phyloP scores from a whole-genome alignment of 2,797 vertebrate species.

The Hippopotamyrus pictus region DNA sequence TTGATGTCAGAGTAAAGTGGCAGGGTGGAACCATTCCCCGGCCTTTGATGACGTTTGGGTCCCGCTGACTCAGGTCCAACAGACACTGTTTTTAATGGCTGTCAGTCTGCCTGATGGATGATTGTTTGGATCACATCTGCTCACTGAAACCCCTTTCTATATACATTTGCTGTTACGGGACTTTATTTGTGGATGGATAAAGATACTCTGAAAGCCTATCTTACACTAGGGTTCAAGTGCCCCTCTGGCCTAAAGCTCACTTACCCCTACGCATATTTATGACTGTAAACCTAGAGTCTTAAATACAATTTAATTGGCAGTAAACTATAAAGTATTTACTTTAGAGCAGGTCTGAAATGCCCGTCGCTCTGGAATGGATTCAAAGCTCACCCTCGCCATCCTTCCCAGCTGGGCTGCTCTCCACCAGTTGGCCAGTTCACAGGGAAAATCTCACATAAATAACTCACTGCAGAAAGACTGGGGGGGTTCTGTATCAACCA shows the following conservation, averaged over 20 bases:
- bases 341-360: constrained; percentile 79
- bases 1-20: constrained; percentile 28
- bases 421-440: constrained; percentile 71
- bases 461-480: constrained; percentile 66
- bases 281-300: constrained; percentile 68
- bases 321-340: constrained; percentile 82
- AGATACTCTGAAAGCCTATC: constrained; percentile 45
- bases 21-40: constrained; percentile 13
- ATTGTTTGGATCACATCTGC: constrained; percentile 59
- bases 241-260: constrained; percentile 68
- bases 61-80: constrained; percentile 44
- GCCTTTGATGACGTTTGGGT: constrained; percentile 49
- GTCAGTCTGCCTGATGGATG: constrained; percentile 60
- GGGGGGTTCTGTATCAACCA: constrained; percentile 75
- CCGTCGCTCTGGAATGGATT: constrained; percentile 71
- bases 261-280: constrained; percentile 79
- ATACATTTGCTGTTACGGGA: constrained; percentile 48
- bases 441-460: constrained; percentile 67
- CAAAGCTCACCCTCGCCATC: constrained; percentile 57
- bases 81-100: constrained; percentile 59
- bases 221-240: constrained; percentile 59
- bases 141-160: constrained; percentile 51
- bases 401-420: constrained; percentile 36
- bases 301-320: constrained; percentile 93
- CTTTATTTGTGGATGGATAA: constrained; percentile 43